Base-by-base conservation (phyloP, 2,797 vertebrate species). In the Neopelma chrysocephalum region DNA sequence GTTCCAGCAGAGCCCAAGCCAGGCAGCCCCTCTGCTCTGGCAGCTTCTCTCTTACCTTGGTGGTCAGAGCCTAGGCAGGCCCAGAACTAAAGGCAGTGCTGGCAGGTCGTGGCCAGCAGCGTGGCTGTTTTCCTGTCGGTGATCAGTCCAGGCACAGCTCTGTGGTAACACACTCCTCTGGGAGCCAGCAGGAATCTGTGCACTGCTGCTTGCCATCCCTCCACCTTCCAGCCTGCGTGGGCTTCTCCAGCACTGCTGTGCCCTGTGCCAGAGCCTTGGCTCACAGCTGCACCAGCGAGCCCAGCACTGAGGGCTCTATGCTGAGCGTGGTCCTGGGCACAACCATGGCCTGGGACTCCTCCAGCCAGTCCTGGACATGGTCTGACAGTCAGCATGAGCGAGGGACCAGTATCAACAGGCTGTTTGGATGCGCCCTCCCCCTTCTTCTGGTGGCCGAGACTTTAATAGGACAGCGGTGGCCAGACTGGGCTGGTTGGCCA, bases 91-190 rank as follows among this genome's bases (percentile, higher is more conserved):
- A 31, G 43, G 61, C 70, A 87, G 89, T 9, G 1, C 19, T 54
- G 73, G 65, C 17, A 29, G 69, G 53, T 18, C 4, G 16, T 40
- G 69, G 70, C 15, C 84, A 78, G 61, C 5, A 10, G 36, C 3
- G 2, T 1, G 6, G 36, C 80, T 77, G 69, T 88, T 36, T 43
- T 48, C 22, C 36, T 69, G 7, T 1, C 0, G 4, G 42, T 11
- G 47, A 2, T 10, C 25, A 27, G 53, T 14, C 13, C 32, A 11
- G 76, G 27, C 43, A 32, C 38, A 56, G 82, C 51, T 21, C 78
- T 72, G 66, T 3, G 2, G 27, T 25, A 32, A 3, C 2, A 1
- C 1, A 0, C 27, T 56, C 12, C 84, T 23, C 54, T 32, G 82
- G 50, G 45, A 61, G 26, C 22, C 4, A 3, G 53, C 57, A 12